Base-by-base conservation (phyloP, 2,797 vertebrate species). In the Mionectes olivaceus region DNA sequence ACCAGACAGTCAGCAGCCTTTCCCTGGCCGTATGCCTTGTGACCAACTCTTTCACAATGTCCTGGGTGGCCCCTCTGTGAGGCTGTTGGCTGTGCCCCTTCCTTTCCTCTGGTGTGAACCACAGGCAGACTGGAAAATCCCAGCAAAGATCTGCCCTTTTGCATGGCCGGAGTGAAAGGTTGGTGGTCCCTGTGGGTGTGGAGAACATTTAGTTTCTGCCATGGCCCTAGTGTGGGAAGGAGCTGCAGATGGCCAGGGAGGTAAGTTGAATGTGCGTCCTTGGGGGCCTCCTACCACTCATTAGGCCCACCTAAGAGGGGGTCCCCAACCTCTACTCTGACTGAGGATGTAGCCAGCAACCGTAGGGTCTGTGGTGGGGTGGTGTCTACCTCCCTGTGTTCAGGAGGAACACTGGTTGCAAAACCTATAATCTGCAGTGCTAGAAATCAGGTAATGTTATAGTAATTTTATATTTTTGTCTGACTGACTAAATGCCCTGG, bases 41-140 rank as follows among this genome's bases (percentile, higher is more conserved):
- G 95, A 93, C 87, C 0, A 0, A 33, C 68, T 95, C 94, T 95
- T 94, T 93, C 89, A 86, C 95, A 95, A 93, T 75, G 83, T 32
- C 49, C 71, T 68, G 82, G n/a, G 56, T 76, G 53, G 35, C 87
- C 60, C 2, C 0, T 46, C 43, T 43, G 56, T 22, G 56, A 67
- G 73, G 74, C 83, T 87, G 46, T 33, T 1, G 4, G 71, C 79
- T 65, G 19, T 71, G 65, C 27, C 53, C 41, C 46, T 83, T 91
- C 71, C 80, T 65, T 37, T 85, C 22, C 59, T 13, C 13, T 63
- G 73, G 47, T 1, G 5, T 81, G 82, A 90, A 83, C 94, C 93
- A 84, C 90, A 82, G 87, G 27, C 76, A 59, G 19, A 1, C 85
- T 94, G 95, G 96, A 86, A 94, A 96, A 44, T 44, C 80, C 94